Conservation (phyloP, 2,888 invertebrate genomes). For the Dorcus hopei region DNA sequence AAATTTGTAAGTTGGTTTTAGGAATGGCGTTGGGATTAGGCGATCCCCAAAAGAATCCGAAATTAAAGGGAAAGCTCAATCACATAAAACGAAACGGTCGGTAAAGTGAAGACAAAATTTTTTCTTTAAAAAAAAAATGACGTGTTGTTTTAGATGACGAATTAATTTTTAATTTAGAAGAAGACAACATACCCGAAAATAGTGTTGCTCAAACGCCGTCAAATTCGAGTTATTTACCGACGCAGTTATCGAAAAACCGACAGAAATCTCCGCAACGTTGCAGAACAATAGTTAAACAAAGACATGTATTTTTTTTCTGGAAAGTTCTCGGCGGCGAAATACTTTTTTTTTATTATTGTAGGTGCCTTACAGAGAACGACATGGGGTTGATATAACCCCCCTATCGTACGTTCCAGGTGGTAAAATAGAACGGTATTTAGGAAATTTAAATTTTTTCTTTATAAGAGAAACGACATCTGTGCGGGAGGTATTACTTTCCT, state of each 20-base stretch:
- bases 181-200: slow-evolving; percentile 57
- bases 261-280: slow-evolving; percentile 56
- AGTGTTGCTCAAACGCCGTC: slow-evolving; percentile 21
- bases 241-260: slow-evolving; percentile 50
- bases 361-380: slow-evolving; percentile 51
- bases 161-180: slow-evolving; percentile 81
- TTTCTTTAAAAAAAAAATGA: neutral
- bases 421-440: slow-evolving; percentile 76
- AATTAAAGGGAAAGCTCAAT: slow-evolving; percentile 49
- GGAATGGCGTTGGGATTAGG: slow-evolving; percentile 79
- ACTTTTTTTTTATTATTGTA: slow-evolving; percentile 32
- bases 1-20: slow-evolving; percentile 19
- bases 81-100: slow-evolving; percentile 42
- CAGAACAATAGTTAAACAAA: slow-evolving; percentile 36
- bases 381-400: slow-evolving; percentile 78
- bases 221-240: slow-evolving; percentile 21
- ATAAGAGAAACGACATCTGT: slow-evolving; percentile 93
- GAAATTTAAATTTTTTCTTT: slow-evolving; percentile 90
- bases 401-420: slow-evolving; percentile 76
- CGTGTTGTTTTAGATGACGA: slow-evolving; percentile 60
- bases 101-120: neutral
- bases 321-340: neutral
- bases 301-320: slow-evolving; percentile 37
- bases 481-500: slow-evolving; percentile 59
- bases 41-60: slow-evolving; percentile 55